phyloP scores from a whole-genome alignment of 2,888 invertebrate genomes.

The Kryphioiulus occultus region DNA sequence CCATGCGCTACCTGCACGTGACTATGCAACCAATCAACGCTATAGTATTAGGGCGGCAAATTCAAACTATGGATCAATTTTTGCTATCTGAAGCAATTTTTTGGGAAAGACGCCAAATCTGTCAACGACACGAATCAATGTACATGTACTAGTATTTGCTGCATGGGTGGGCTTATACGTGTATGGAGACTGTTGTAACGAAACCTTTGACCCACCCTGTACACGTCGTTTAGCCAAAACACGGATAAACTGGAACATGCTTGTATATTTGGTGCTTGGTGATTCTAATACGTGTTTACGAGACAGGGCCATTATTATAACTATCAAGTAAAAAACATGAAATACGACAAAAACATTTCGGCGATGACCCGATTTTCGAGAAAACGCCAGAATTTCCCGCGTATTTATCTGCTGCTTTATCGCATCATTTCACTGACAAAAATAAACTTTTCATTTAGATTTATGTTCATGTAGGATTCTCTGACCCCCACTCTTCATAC shows the following conservation, averaged over 20 bases:
- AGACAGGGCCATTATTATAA: not conserved
- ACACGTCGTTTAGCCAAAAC: not conserved
- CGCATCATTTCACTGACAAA: not conserved
- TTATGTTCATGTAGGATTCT: not conserved
- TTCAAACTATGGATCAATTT: too few species aligned
- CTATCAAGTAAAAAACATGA: not conserved
- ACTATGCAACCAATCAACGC: too few species aligned
- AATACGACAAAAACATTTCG: not conserved
- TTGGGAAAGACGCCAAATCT: too few species aligned
- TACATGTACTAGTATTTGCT: too few species aligned
- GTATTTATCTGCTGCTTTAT: not conserved
- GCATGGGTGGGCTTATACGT: not conserved
- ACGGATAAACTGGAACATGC: not conserved
- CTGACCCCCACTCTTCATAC: not conserved
- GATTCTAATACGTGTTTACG: not conserved
- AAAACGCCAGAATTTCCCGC: not conserved
- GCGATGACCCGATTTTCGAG: not conserved
- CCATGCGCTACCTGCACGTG: too few species aligned
- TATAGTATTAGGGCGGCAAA: too few species aligned
- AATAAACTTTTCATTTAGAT: constrained; percentile 6
- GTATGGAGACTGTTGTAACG: not conserved
- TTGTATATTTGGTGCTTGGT: not conserved
- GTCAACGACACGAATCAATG: too few species aligned
- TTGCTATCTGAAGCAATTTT: too few species aligned
- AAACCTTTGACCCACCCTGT: not conserved